phyloP scores from a whole-genome alignment of 2,797 vertebrate genomes.

The Poeciliopsis paucimaculata region DNA sequence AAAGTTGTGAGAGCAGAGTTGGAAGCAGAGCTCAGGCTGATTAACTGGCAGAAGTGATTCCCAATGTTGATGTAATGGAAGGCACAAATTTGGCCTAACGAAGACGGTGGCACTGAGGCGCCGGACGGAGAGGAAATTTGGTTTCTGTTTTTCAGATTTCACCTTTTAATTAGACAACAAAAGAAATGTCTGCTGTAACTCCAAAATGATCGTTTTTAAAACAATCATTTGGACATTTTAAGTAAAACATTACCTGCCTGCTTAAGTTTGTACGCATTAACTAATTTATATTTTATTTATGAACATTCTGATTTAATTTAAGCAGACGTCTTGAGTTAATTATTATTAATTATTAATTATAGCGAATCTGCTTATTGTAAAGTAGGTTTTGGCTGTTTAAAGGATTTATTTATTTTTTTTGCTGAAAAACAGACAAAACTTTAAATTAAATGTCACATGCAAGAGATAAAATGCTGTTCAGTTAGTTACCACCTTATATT shows the following conservation, averaged over 20 bases:
- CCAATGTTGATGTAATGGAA: slow-evolving; percentile 56
- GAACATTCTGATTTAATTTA: not conserved
- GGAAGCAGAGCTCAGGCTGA: slow-evolving; percentile 44
- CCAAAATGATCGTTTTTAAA: not conserved
- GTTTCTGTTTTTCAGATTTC: not conserved
- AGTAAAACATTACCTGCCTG: not conserved
- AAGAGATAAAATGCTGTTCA: not conserved
- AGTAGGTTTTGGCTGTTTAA: not conserved
- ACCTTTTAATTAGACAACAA: not conserved
- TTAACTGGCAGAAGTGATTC: slow-evolving; percentile 52
- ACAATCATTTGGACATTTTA: not conserved
- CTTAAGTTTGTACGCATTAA: not conserved
- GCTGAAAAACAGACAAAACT: too few relatives aligned
- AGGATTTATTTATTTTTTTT: too few relatives aligned
- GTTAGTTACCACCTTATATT: not conserved
- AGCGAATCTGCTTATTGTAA: not conserved
- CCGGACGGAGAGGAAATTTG: slow-evolving; percentile 20
- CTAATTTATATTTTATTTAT: not conserved
- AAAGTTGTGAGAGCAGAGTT: slow-evolving; percentile 41
- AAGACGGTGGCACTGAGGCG: slow-evolving; percentile 11
- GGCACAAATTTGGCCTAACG: slow-evolving; percentile 29
- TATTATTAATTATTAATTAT: not conserved
- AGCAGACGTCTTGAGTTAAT: not conserved
- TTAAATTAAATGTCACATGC: too few relatives aligned
- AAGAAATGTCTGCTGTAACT: not conserved